These are phyloP conservation scores for Botia kubotai DNA, from an alignment of 2,797 vertebrate species.

Conservation along the genomic window DNA sequence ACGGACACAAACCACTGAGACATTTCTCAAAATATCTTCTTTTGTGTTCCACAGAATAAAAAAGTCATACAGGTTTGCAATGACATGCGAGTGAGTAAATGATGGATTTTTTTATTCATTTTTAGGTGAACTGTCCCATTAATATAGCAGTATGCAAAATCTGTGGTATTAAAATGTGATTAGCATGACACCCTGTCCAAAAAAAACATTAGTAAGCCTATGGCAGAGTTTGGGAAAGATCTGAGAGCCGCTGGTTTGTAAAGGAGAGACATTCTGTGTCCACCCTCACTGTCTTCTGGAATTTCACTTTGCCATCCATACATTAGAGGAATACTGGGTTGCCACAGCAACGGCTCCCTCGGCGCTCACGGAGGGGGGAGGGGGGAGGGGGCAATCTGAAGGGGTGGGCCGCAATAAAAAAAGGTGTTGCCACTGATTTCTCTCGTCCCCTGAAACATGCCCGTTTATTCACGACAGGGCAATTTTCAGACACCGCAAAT, in stretches of 20 bases:
- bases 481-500: constrained; percentile 38
- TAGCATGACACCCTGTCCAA: neutral
- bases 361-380: constrained; percentile 47
- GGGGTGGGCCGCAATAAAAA: constrained; percentile 40
- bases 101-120: too few species aligned
- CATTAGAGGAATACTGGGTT: constrained; percentile 55
- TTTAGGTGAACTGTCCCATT: neutral
- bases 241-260: neutral
- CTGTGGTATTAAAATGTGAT: too few species aligned
- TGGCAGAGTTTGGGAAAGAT: neutral
- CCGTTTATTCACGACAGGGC: constrained; percentile 49
- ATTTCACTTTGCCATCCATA: constrained; percentile 60
- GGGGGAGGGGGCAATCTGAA: neutral
- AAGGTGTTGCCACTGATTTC: constrained; percentile 58
- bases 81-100: too few species aligned
- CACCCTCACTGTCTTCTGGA: constrained; percentile 46
- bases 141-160: neutral
- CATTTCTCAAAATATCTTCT: too few species aligned
- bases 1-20: too few species aligned
- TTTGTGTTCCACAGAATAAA: too few species aligned
- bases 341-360: constrained; percentile 58
- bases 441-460: constrained; percentile 37
- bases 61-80: too few species aligned
- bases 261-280: neutral
- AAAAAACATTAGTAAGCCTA: neutral